Evolutionary conservation across 2,797 vertebrate species (phyloP), one percentile per base, ranked within the genome.

Genomic region (Hydrolagus colliei): DNA sequence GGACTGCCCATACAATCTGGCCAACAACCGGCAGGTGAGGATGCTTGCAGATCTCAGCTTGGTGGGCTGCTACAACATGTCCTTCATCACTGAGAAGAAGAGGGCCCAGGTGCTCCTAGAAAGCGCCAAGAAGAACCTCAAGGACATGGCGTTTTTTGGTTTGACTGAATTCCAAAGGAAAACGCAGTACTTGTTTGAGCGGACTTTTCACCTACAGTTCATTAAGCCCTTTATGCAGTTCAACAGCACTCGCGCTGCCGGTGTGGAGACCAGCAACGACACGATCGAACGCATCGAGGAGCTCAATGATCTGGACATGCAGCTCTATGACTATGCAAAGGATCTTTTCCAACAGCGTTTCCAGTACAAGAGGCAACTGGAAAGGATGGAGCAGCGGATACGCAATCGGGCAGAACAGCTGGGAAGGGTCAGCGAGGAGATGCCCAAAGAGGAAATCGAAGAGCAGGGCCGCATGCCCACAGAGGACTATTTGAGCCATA

Each of bases 401-500:
- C 94, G 92, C 88, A 95, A 93, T 92, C 95, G 96, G 86, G 92
- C 95, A 90, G 95, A 96, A 90, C 95, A 95, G 88, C 95, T 95
- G 86, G 92, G 93, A 87, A 92, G 92, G 5, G 91, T 93, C 88
- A 93, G 91, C 11, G 94, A 95, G 88, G 90, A 92, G 0, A 92
- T 86, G 89, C 92, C 94, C 72, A 92, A 93, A 87, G 93, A 91
- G 88, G 96, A 93, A 88, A 89, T 95, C 0, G 97, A 98, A 86
- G 95, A 94, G 73, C 95, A 96, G 10, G 94, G 92, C 90, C 93
- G 97, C 20, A 94, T 96, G 91, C 97, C 97, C 91, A 99, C 98
- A 0, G 97, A 98, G 94, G 98, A 99, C 95, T 99, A 99, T 94
- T 96, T 99, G 96, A 99, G 96, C 96, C 98, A 99, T 96, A 99